Percentiles rank a stretch among this genome's conserved stretches.
Conservation (phyloP, 37 sponge, comb jelly and placozoan genomes). For the Geodia barretti region DNA sequence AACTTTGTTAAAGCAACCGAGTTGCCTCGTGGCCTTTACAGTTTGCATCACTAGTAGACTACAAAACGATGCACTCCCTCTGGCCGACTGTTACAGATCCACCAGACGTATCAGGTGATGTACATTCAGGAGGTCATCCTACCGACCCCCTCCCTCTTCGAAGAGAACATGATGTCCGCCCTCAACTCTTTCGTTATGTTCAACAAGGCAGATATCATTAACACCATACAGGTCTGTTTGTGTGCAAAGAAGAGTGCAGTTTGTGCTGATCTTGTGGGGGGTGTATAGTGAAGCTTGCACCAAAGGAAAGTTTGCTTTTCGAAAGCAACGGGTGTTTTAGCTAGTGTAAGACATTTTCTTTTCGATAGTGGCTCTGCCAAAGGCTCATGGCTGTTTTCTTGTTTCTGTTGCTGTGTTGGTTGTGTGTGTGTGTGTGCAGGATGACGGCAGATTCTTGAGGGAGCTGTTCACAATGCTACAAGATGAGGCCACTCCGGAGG, state of each 20-base stretch:
- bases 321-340: no score
- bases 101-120: slow-evolving; percentile 76
- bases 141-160: slow-evolving; percentile 96
- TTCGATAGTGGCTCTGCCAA: no score
- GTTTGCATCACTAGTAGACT: no score
- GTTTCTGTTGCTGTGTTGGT: background rate
- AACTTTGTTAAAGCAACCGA: no score
- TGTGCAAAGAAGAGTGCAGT: background rate
- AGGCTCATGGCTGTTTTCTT: no score
- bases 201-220: slow-evolving; percentile 90
- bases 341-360: no score
- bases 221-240: slow-evolving; percentile 51
- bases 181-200: slow-evolving; percentile 82
- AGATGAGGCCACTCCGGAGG: slow-evolving; percentile 45
- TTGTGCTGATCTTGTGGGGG: no score
- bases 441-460: slow-evolving; percentile 63
- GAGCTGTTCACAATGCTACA: slow-evolving; percentile 63
- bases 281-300: background rate
- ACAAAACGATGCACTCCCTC: no score
- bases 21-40: no score
- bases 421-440: slow-evolving; percentile 44
- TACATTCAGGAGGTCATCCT: slow-evolving; percentile 95
- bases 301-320: background rate
- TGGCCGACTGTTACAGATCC: slow-evolving; percentile 61
- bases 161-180: slow-evolving; percentile 92